Base-by-base conservation (phyloP, 2,888 invertebrate species). In the Rhagophthalmus giganteus region DNA sequence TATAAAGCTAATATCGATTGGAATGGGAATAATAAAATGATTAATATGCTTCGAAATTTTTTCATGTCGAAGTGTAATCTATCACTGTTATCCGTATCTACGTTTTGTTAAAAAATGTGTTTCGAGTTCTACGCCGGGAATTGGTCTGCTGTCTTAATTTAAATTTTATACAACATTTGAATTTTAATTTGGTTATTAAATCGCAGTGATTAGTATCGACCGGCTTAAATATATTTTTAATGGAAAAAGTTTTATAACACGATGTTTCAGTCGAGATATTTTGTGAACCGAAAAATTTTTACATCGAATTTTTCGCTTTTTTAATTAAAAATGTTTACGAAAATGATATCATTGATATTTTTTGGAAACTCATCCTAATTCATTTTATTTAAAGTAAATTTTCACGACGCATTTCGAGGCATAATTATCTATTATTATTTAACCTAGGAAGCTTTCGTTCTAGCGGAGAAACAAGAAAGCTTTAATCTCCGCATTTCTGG, bases 1-100 rank as follows among this genome's bases (percentile, higher is more conserved):
- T 55, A 54, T 49, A 55, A 49, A 45, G 54, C 56, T 54, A 57
- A 54, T 54, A 54, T 54, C 50, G 61, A 63, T 63, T 57, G 51
- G 35, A 40, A 40, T 50, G 27, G 38, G 33, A 50, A 49, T 59
- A 60, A 59, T 57, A 57, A 59, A 60, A 58, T 59, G 55, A 55
- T 59, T 54, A 62, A 62, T 62, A 42, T 41, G 35, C 48, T 54
- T 15, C 37, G 27, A 35, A 42, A 34, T 31, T 34, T 34, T 53
- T 52, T 48, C 39, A 48, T 48, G 48, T 24, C 32, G 42, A 39
- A 37, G 33, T 35, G 39, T 39, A 54, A 54, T 54, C 41, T 54
- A 54, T 54, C 53, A 48, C 42, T 41, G 47, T 28, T 48, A 31
- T 38, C 28, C 48, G n/a, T n/a, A n/a, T n/a, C n/a, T n/a, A n/a